Evolutionary conservation across 23 tunicate genomes (phyloP).

Genomic region (Phallusia fumigata): DNA sequence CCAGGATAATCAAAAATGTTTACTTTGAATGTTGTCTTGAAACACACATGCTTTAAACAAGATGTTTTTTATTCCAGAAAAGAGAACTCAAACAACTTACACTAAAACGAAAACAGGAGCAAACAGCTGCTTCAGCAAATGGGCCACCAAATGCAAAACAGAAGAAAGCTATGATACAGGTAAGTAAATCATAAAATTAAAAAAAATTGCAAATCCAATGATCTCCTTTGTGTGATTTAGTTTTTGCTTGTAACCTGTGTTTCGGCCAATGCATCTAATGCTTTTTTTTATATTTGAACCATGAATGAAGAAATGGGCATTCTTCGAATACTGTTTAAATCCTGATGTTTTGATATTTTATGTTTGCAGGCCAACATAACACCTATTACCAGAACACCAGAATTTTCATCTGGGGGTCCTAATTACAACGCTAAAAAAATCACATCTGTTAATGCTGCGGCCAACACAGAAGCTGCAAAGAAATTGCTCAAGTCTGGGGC

Average conservation of each 20-base stretch:
- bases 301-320: too few species aligned
- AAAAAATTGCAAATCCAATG: too few species aligned
- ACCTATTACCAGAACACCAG: constrained; percentile 29
- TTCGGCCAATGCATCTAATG: too few species aligned
- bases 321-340: too few species aligned
- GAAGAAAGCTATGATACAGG: constrained; percentile 67
- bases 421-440: constrained; percentile 27
- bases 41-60: neutral
- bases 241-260: too few species aligned
- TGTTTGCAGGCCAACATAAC: constrained; percentile 52
- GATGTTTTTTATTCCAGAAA: constrained; percentile 28
- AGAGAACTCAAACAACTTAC: constrained; percentile 55
- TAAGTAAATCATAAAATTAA: neutral
- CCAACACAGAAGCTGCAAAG: constrained; percentile 86
- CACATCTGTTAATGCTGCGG: constrained; percentile 68
- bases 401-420: constrained; percentile 21
- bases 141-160: constrained; percentile 60
- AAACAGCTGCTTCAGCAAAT: constrained; percentile 49
- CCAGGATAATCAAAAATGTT: too few species aligned
- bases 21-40: too few species aligned
- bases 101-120: constrained; percentile 60
- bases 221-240: too few species aligned
- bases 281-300: too few species aligned
- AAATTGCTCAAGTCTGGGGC: constrained; percentile 73
- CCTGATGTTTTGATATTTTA: too few species aligned